Evolutionary conservation across 2,888 invertebrate species (phyloP), one percentile per base, ranked within the genome.

Genomic region (Pterobdella sp.): DNA sequence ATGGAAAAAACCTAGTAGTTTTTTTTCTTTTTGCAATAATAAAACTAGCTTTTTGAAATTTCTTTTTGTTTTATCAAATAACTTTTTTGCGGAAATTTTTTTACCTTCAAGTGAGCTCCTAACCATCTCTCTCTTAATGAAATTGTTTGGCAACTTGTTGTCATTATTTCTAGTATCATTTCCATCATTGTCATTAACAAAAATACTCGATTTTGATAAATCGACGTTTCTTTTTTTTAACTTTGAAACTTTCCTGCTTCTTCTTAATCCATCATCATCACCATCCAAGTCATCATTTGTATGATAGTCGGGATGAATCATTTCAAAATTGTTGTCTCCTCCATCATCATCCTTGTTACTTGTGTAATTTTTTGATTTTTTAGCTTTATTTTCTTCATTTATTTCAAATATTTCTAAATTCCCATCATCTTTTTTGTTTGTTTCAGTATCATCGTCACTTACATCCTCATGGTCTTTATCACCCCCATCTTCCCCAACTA

Each of bases 1-100:
- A 56, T 56, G 4, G 60, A 56, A 56, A 56, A 56, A 56, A 56
- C n/a, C 60, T n/a, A 56, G 4, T n/a, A 56, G 60, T 56, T 56
- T 56, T 26, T 56, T 4, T 56, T 56, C 60, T 26, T 56, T 56
- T 56, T 56, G n/a, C 60, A 56, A n/a, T 26, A 56, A 56, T 26
- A 26, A 22, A 22, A 7, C 4, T 3, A 3, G 26, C 4, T 26
- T 56, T n/a, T 56, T 22, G 4, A 26, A 4, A 3, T 26, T n/a
- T n/a, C n/a, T 56, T 56, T 22, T 4, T 26, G 26, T 56, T 3
- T 56, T 56, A 26, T 56, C 60, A n/a, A 56, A 56, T n/a, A 56
- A n/a, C 26, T n/a, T 56, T 26, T 56, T n/a, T n/a, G n/a, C n/a
- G n/a, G n/a, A n/a, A n/a, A n/a, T n/a, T n/a, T n/a, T n/a, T n/a